phyloP scores from a whole-genome alignment of 2,113 vertebrate genomes.

The Hyla sarda region DNA sequence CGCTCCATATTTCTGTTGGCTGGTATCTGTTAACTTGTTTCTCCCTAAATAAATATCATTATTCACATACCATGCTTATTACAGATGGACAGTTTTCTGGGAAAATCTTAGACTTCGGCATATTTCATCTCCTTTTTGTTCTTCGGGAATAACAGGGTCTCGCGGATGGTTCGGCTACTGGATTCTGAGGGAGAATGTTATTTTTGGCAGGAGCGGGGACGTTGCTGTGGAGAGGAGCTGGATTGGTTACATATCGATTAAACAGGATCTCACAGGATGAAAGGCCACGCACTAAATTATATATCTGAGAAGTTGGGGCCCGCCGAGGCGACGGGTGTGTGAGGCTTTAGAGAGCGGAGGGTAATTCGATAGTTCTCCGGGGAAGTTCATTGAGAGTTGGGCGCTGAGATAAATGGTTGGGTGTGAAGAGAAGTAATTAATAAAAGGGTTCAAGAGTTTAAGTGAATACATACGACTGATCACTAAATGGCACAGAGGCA shows the following conservation, averaged over 20 bases:
- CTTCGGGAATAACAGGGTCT: not conserved
- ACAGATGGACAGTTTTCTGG: conserved; percentile 29
- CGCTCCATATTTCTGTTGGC: conserved; percentile 41
- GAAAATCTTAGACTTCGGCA: conserved; percentile 22
- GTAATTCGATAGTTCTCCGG: conserved; percentile 43
- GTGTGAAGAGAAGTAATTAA: conserved; percentile 45
- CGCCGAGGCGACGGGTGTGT: conserved; percentile 15
- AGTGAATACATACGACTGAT: conserved; percentile 22
- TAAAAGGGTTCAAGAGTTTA: conserved; percentile 35
- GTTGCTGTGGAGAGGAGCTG: not conserved
- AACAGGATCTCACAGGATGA: conserved; percentile 29
- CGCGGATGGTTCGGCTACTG: conserved; percentile 36
- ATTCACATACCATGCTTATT: conserved; percentile 41
- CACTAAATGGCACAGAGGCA: not conserved
- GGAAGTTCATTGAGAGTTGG: conserved; percentile 48
- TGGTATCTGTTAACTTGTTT: conserved; percentile 35
- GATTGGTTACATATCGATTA: conserved; percentile 50
- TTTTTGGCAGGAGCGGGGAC: conserved; percentile 18
- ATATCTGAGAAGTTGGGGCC: conserved; percentile 37
- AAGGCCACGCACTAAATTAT: conserved; percentile 32
- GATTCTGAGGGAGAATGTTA: conserved; percentile 36
- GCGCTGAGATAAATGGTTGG: conserved; percentile 28
- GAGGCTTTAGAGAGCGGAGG: not conserved
- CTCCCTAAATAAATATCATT: conserved; percentile 48
- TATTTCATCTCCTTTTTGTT: conserved; percentile 21